These are phyloP conservation scores for Drosophila meridiana DNA, from an alignment of 2,888 invertebrate species.

Conservation along the genomic window DNA sequence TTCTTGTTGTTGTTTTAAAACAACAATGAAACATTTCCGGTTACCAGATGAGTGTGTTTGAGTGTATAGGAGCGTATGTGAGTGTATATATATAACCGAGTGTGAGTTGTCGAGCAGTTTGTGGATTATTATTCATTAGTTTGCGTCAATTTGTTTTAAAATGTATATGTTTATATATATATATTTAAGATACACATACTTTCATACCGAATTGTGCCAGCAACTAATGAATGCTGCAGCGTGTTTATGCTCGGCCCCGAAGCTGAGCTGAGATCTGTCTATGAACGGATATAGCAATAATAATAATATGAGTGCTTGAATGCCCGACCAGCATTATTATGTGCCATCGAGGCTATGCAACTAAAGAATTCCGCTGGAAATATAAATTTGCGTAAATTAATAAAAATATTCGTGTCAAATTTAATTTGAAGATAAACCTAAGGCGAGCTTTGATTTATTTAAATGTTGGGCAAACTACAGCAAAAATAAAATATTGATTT, in stretches of 20 bases:
- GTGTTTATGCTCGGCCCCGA: slow-evolving; percentile 16
- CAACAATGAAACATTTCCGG: slow-evolving; percentile 75
- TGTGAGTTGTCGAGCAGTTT: slow-evolving; percentile 34
- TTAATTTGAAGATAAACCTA: neutral
- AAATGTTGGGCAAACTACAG: neutral
- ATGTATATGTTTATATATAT: slow-evolving; percentile 28
- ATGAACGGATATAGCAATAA: slow-evolving; percentile 60
- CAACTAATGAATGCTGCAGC: slow-evolving; percentile 34
- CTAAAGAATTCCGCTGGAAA: neutral
- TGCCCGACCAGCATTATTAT: slow-evolving; percentile 20
- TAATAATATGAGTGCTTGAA: slow-evolving; percentile 27
- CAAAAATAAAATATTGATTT: neutral
- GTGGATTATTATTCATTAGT: slow-evolving; percentile 71
- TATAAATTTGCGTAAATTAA: slow-evolving; percentile 8
- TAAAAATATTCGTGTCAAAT: slow-evolving; percentile 4
- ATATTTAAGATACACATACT: slow-evolving; percentile 13
- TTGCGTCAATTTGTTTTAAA: slow-evolving; percentile 76
- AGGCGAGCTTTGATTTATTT: neutral
- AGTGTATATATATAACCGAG: neutral
- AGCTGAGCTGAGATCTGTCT: slow-evolving; percentile 25
- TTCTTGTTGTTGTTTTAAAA: slow-evolving; percentile 44
- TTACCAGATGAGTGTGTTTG: slow-evolving; percentile 27
- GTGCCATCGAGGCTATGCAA: neutral
- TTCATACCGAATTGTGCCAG: slow-evolving; percentile 23
- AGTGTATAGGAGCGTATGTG: neutral